These are phyloP conservation scores for Isaurus tuberculatus DNA, from an alignment of 92 coral and sea anemone species.

Conservation along the genomic window DNA sequence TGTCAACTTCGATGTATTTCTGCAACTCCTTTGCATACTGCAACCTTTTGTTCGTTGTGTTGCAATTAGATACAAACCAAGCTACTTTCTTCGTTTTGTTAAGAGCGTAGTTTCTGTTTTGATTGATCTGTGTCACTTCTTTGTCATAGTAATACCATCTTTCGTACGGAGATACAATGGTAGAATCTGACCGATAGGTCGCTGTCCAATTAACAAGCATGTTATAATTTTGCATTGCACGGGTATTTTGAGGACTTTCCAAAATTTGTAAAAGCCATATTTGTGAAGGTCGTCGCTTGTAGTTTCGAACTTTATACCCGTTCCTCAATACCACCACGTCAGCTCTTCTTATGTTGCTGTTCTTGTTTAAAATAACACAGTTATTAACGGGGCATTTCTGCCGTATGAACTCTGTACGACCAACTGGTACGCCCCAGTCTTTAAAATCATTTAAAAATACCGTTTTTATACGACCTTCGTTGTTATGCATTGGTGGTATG, in stretches of 20 bases:
- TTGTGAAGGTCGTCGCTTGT: constrained; percentile 10
- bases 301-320: background rate
- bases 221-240: background rate
- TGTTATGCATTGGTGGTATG: background rate
- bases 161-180: constrained; percentile 33
- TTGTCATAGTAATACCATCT: constrained; percentile 19
- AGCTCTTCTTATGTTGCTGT: background rate
- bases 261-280: constrained; percentile 24
- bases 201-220: constrained; percentile 7
- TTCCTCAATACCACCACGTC: constrained; percentile 14
- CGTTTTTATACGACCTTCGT: background rate
- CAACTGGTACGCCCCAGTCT: background rate
- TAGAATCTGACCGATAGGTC: constrained; percentile 15
- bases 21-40: constrained; percentile 16
- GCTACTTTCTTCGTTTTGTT: constrained; percentile 32
- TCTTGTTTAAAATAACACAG: background rate
- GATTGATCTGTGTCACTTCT: background rate
- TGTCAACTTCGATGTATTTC: constrained; percentile 17
- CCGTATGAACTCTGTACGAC: background rate
- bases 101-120: constrained; percentile 19
- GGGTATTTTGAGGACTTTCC: background rate
- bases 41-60: background rate
- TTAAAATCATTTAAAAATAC: background rate
- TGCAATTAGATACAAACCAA: constrained; percentile 19
- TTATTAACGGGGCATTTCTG: constrained; percentile 26